phyloP scores from a whole-genome alignment of 2,113 vertebrate genomes.

The Hystrix brachyura region DNA sequence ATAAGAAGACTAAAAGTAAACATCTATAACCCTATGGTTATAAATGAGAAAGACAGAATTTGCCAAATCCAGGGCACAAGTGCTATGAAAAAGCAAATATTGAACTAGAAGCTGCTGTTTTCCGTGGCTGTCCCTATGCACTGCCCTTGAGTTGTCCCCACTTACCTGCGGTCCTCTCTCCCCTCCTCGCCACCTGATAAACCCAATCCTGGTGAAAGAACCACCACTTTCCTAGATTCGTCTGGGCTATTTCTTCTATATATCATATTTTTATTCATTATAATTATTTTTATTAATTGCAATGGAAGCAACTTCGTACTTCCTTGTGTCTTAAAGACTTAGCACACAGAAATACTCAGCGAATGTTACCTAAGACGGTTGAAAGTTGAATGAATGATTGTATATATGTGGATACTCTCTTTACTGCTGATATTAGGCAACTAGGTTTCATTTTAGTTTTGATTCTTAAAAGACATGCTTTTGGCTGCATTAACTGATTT shows the following conservation, averaged over 20 bases:
- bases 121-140: rapidly evolving
- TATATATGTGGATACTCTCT: neutral
- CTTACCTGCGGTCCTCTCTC: neutral
- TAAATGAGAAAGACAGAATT: neutral
- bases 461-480: neutral
- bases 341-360: neutral
- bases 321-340: neutral
- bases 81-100: neutral
- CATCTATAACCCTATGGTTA: neutral
- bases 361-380: neutral
- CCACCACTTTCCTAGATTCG: neutral
- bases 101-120: neutral
- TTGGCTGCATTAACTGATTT: neutral
- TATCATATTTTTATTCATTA: neutral
- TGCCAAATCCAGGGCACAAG: neutral
- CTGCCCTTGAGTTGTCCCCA: neutral
- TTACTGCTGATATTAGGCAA: neutral
- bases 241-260: neutral
- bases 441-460: neutral
- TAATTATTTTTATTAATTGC: neutral
- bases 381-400: neutral
- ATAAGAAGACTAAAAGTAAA: neutral
- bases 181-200: neutral
- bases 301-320: neutral
- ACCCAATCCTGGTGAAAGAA: neutral